phyloP scores from a whole-genome alignment of 1,140 invertebrate genomes.

The Goniozus legneri region DNA sequence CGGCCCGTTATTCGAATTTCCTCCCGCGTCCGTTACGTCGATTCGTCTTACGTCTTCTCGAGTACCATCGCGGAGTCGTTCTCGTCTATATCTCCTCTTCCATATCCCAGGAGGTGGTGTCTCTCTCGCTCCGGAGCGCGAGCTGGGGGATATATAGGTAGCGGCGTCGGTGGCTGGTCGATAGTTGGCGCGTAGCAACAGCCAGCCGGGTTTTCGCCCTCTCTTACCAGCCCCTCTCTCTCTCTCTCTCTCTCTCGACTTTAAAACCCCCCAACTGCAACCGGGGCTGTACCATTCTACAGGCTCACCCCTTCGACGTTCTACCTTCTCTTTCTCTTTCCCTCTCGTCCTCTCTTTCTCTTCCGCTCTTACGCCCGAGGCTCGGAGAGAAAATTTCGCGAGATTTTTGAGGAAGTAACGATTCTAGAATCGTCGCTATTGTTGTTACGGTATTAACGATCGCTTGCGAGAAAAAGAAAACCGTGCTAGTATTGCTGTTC shows the following conservation, averaged over 20 bases:
- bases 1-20: slow-evolving; percentile 1
- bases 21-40: too few relatives aligned
- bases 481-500: too few relatives aligned
- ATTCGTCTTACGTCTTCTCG: too few relatives aligned
- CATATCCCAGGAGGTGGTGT: slow-evolving; percentile 19
- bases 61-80: slow-evolving; percentile 1
- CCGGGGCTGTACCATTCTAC: too few relatives aligned
- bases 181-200: slow-evolving; percentile 46
- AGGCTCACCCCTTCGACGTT: background rate
- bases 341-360: background rate
- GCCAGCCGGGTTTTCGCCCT: slow-evolving; percentile 34
- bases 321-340: background rate
- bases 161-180: slow-evolving; percentile 32
- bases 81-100: slow-evolving; percentile 20
- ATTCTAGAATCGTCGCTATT: too few relatives aligned
- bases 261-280: too few relatives aligned
- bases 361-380: background rate
- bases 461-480: too few relatives aligned
- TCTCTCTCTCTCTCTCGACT: background rate
- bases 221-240: slow-evolving; percentile 3
- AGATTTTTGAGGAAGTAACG: too few relatives aligned
- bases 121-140: slow-evolving; percentile 2
- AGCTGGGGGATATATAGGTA: slow-evolving; percentile 17
- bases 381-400: too few relatives aligned
- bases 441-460: too few relatives aligned